Conservation (phyloP, 2,888 invertebrate species). For the Lamellibrachia satsuma region DNA sequence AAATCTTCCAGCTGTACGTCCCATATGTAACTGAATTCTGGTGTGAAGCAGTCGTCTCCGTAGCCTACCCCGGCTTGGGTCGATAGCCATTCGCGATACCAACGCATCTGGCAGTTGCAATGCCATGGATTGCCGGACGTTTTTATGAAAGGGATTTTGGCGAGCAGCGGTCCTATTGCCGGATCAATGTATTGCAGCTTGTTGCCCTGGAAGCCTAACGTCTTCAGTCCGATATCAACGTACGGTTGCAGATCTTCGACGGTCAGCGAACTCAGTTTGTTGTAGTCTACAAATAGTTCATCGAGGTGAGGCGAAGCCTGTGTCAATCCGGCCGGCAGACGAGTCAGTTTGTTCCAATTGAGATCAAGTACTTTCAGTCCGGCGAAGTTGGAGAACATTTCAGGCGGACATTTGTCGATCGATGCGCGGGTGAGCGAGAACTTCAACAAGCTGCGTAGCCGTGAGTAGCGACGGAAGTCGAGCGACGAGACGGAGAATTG, state of each 20-base stretch:
- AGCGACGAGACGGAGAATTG: not conserved
- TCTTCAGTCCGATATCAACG: constrained; percentile 29
- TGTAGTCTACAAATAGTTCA: constrained; percentile 19
- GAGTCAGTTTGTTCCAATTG: not conserved
- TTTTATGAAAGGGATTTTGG: constrained; percentile 13
- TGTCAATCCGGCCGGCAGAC: not conserved
- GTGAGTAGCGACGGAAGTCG: not conserved
- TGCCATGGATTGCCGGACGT: constrained; percentile 37
- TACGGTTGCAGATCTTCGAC: constrained; percentile 28
- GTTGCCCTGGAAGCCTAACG: constrained; percentile 35
- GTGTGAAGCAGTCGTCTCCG: constrained; percentile 1
- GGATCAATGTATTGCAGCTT: constrained; percentile 31
- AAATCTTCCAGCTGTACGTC: constrained; percentile 25
- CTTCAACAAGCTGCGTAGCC: not conserved
- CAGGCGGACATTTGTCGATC: not conserved
- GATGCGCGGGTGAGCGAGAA: not conserved
- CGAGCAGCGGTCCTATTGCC: constrained; percentile 25
- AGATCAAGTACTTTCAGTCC: not conserved
- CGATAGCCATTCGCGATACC: constrained; percentile 36
- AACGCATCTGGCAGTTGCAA: constrained; percentile 41
- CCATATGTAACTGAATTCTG: constrained; percentile 18
- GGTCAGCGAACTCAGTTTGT: constrained; percentile 27
- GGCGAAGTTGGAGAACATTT: not conserved
- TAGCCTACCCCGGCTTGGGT: not conserved
- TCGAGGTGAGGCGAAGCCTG: not conserved